Evolutionary conservation across 2,113 vertebrate species (phyloP).

Genomic region (Rana temporaria): DNA sequence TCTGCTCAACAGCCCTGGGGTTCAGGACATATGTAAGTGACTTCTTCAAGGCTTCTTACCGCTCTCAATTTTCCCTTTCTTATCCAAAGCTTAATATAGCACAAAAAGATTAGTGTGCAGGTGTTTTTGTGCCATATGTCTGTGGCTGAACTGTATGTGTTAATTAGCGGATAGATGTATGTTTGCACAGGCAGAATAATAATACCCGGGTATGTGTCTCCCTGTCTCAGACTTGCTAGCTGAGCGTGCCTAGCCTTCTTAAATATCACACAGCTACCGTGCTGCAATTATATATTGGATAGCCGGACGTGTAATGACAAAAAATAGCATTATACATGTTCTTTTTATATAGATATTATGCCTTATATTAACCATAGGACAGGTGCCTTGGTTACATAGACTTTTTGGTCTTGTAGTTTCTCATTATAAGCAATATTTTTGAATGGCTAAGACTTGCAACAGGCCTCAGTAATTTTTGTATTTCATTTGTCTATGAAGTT

Average conservation of each 20-base stretch:
- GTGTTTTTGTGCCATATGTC: background rate
- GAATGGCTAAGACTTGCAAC: background rate
- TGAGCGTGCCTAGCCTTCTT: constrained; percentile 1
- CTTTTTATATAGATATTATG: constrained; percentile 11
- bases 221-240: constrained; percentile 13
- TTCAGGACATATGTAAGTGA: constrained; percentile 30
- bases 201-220: constrained; percentile 1
- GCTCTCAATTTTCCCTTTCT: constrained; percentile 13
- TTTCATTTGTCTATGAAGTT: background rate
- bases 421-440: constrained; percentile 2
- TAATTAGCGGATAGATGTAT: background rate
- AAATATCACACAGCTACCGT: constrained; percentile 8
- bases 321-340: background rate
- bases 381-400: background rate
- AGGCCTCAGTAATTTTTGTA: background rate
- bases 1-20: constrained; percentile 37
- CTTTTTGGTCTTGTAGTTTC: background rate
- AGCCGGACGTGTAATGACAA: constrained; percentile 12
- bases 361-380: background rate
- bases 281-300: background rate
- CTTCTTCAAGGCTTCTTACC: constrained; percentile 29
- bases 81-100: background rate
- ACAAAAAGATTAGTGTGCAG: constrained; percentile 1
- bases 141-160: background rate
- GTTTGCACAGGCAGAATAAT: constrained; percentile 1